Base-by-base conservation (phyloP, 2,113 vertebrate genomes). In the Cyprinodon tularosa region DNA sequence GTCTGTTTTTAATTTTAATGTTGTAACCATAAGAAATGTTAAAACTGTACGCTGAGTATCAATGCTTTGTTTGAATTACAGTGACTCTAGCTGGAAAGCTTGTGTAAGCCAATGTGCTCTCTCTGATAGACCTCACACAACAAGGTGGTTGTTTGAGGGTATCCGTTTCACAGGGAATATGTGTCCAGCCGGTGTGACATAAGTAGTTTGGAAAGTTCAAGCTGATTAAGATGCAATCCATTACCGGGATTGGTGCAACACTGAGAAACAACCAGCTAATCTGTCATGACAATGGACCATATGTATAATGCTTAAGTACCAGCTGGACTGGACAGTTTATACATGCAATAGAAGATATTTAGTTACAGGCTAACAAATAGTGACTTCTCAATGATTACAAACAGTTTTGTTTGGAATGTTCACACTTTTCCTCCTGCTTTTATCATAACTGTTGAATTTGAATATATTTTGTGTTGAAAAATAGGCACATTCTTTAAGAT, bases 231-330 rank as follows among this genome's bases (percentile, higher is more conserved):
- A 72, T 77, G 57, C 70, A 68, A 76, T 84, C 89, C 92, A 93
- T 92, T 91, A 92, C 81, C 74, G 84, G 73, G 84, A 92, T 88
- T 91, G 90, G 59, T 84, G 64, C 22, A 40, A 68, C 76, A 44
- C 69, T 1, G 75, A 71, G 63, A 63, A 85, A 74, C 84, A 81
- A 80, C 67, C 38, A 80, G 47, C 78, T 90, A 68, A 91, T 90
- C 83, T 72, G 1, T 62, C 68, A 62, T 78, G 87, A 90, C 88
- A 91, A 80, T 71, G 22, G 71, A 70, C 73, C 88, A 84, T 81
- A 88, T 88, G 89, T 79, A 77, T 65, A 73, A 71, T 45, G 66
- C 75, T 79, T 60, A 76, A 47, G 68, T n/a, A 38, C 83, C 85
- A 84, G 77, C 88, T 90, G 90, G 64, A n/a, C 37, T 22, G 29